phyloP scores from a whole-genome alignment of 2,797 vertebrate species.

The Calcarius lapponicus region DNA sequence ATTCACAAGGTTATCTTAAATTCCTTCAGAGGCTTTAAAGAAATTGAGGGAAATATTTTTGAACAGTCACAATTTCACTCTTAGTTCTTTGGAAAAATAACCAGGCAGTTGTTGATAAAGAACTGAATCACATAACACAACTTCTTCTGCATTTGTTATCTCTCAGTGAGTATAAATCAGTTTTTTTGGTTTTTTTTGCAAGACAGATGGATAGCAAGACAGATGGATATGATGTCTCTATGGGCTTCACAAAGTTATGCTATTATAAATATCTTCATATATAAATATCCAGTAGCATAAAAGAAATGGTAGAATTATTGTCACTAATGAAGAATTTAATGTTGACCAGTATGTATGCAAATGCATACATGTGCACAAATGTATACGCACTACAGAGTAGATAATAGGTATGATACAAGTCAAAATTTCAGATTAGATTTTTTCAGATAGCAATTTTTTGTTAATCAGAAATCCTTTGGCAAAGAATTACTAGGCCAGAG shows the following conservation, averaged over 20 bases:
- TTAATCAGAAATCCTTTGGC: not conserved
- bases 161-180: not conserved
- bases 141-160: not conserved
- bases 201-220: not conserved
- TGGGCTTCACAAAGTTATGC: not conserved
- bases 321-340: not conserved
- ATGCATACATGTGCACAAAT: not conserved
- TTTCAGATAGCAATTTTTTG: not conserved
- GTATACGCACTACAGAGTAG: not conserved
- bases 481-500: not conserved
- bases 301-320: not conserved
- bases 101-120: not conserved
- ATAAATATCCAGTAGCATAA: not conserved
- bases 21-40: not conserved
- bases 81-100: not conserved
- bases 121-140: not conserved
- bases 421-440: not conserved
- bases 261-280: not conserved
- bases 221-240: not conserved
- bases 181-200: not conserved
- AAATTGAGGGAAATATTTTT: not conserved
- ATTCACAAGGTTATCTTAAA: not conserved
- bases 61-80: not conserved
- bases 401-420: not conserved
- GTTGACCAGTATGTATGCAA: not conserved